phyloP scores from a whole-genome alignment of 2,113 vertebrate genomes.

The Pagrus major region DNA sequence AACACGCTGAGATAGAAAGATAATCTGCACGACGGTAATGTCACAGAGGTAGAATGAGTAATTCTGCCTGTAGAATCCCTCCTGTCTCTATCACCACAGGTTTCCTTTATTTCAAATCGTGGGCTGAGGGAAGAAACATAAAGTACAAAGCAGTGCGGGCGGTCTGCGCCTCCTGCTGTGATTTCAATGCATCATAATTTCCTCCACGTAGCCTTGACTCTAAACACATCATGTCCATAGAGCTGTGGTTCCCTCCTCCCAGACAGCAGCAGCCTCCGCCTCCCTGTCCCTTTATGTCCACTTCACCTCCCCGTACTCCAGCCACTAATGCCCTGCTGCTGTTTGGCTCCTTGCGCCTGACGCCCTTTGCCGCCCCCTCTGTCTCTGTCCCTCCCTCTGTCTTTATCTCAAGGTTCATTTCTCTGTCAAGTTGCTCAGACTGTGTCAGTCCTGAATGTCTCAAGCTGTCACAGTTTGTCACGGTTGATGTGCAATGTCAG shows the following conservation, averaged over 20 bases:
- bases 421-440: slow-evolving; percentile 34
- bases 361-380: slow-evolving; percentile 22
- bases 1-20: not conserved
- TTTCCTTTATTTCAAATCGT: too few species aligned
- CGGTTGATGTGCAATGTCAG: slow-evolving; percentile 61
- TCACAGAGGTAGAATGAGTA: not conserved
- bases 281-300: slow-evolving; percentile 50
- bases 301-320: slow-evolving; percentile 41
- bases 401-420: slow-evolving; percentile 56
- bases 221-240: slow-evolving; percentile 3
- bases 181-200: slow-evolving; percentile 51
- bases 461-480: slow-evolving; percentile 64
- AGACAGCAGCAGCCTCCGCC: slow-evolving; percentile 22
- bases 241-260: slow-evolving; percentile 1
- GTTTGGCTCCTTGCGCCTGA: slow-evolving; percentile 32
- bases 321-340: slow-evolving; percentile 3
- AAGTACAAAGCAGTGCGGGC: not conserved
- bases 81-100: not conserved
- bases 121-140: too few species aligned
- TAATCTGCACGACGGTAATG: not conserved
- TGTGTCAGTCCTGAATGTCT: slow-evolving; percentile 55
- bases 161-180: slow-evolving; percentile 24
- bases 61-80: not conserved
- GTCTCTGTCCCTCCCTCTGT: slow-evolving; percentile 2
- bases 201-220: not conserved